phyloP scores from a whole-genome alignment of 2,113 vertebrate species.

The Pygoscelis adeliae region DNA sequence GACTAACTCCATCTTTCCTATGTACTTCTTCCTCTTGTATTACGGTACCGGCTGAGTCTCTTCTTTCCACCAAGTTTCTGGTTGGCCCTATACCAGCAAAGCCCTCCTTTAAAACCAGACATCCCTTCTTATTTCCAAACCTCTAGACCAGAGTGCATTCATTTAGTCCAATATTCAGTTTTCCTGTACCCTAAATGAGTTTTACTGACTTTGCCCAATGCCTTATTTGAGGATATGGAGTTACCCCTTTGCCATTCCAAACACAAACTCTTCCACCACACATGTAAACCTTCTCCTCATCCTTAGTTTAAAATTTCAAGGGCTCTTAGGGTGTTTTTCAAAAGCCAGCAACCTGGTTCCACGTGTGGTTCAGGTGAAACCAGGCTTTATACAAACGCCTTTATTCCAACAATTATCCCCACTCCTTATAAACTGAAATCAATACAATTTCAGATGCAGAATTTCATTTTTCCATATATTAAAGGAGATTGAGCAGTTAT shows the following conservation, averaged over 20 bases:
- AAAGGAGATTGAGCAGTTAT: background rate
- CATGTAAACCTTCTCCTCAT: background rate
- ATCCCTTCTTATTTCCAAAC: background rate
- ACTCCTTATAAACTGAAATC: constrained; percentile 4
- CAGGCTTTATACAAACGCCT: background rate
- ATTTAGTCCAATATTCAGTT: background rate
- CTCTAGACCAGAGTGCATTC: background rate
- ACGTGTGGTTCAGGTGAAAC: background rate
- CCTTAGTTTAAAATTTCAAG: background rate
- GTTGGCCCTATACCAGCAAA: background rate
- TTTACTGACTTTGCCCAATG: background rate
- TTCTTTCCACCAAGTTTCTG: background rate
- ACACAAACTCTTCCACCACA: background rate
- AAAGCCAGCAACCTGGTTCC: background rate
- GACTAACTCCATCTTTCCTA: background rate
- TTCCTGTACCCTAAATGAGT: background rate
- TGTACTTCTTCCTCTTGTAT: background rate
- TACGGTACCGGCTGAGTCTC: background rate
- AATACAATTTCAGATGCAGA: constrained; percentile 8
- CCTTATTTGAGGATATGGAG: background rate
- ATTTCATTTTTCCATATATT: constrained; percentile 32
- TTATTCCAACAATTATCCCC: background rate
- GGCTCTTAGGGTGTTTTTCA: background rate
- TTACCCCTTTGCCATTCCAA: background rate
- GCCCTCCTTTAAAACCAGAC: background rate